Conservation (phyloP, 2,797 vertebrate species). For the Muscicapa striata region DNA sequence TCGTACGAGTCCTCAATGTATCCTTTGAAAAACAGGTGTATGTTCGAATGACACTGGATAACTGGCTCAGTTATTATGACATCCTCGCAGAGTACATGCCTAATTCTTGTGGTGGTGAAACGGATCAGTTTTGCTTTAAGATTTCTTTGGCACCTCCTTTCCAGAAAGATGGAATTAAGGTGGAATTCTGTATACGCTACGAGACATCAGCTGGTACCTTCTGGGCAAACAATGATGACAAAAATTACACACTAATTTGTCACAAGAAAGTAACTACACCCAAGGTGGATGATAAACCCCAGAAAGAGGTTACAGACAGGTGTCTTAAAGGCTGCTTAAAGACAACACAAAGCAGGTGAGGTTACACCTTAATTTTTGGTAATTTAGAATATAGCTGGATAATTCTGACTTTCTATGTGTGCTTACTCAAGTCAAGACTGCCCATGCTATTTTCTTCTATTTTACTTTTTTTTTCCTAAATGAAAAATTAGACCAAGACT, state of each 20-base stretch:
- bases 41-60: constrained; percentile 84
- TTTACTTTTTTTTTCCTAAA: not conserved
- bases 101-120: constrained; percentile 89
- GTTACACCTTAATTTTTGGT: constrained; percentile 18
- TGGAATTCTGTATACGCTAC: constrained; percentile 95
- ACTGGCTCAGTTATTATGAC: constrained; percentile 89
- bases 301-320: constrained; percentile 76
- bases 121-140: constrained; percentile 90
- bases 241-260: constrained; percentile 90
- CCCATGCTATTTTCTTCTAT: not conserved
- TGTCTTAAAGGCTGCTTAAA: constrained; percentile 92
- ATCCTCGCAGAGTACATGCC: constrained; percentile 90
- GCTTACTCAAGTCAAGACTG: not conserved
- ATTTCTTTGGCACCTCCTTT: constrained; percentile 87
- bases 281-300: constrained; percentile 61
- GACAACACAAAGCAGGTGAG: constrained; percentile 84
- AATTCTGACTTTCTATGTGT: not conserved
- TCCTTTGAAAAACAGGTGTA: constrained; percentile 89
- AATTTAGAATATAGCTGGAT: not conserved
- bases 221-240: constrained; percentile 91
- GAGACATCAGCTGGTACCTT: constrained; percentile 87
- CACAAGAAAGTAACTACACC: constrained; percentile 79
- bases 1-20: constrained; percentile 90
- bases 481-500: not conserved
- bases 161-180: constrained; percentile 80